Percentiles rank a stretch among this genome's conserved stretches.
phyloP scores from a whole-genome alignment of 2,888 invertebrate species.

The Phlogophora meticulosa region DNA sequence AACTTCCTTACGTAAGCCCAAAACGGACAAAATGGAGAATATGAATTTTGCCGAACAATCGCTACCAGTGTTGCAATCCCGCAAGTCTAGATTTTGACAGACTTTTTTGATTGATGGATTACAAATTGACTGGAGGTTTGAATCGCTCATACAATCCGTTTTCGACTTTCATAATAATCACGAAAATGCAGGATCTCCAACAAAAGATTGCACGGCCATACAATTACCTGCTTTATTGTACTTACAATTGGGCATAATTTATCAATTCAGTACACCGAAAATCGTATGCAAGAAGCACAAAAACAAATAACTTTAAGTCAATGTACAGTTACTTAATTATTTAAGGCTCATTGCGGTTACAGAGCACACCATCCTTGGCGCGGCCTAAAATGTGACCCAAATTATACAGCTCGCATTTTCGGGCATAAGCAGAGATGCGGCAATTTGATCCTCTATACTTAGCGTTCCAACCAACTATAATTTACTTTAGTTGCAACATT shows the following conservation, averaged over 20 bases:
- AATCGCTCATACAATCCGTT: conserved; percentile 9
- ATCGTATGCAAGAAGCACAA: conserved; percentile 31
- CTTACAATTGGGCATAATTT: conserved; percentile 50
- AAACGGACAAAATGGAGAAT: conserved; percentile 67
- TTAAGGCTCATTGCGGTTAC: conserved; percentile 56
- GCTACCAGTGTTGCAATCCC: conserved; percentile 55
- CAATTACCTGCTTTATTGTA: conserved; percentile 27
- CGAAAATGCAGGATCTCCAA: conserved; percentile 27
- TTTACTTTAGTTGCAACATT: conserved; percentile 79
- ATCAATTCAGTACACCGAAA: conserved; percentile 47
- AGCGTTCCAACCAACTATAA: conserved; percentile 74
- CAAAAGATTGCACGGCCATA: conserved; percentile 8
- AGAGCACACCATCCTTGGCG: conserved; percentile 44
- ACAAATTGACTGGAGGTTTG: conserved; percentile 34
- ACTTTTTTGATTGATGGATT: conserved; percentile 50
- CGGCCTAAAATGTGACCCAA: conserved; percentile 61
- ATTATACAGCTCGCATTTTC: conserved; percentile 62
- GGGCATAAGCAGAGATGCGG: conserved; percentile 58
- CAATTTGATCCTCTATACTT: conserved; percentile 72
- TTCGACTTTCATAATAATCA: conserved; percentile 22
- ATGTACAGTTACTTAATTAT: conserved; percentile 65
- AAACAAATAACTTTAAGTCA: conserved; percentile 61
- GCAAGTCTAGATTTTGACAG: conserved; percentile 46
- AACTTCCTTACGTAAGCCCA: conserved; percentile 71
- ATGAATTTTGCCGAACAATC: conserved; percentile 69